Conservation (phyloP, 2,888 invertebrate genomes). For the Linnaemya tessellans region DNA sequence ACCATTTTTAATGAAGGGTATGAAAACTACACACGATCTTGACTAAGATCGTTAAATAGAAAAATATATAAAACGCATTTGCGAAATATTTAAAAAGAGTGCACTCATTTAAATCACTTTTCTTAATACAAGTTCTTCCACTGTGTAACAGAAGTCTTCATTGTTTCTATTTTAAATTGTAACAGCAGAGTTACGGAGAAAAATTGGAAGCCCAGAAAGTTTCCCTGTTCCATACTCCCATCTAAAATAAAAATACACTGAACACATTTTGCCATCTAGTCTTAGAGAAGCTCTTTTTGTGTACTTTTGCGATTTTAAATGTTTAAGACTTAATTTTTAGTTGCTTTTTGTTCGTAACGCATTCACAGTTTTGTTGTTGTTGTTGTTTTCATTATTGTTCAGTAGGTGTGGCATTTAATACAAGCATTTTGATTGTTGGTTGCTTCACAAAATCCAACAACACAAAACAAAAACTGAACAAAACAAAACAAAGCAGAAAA, state of each 20-base stretch:
- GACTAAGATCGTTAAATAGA: too few relatives aligned
- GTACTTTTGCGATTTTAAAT: slow-evolving; percentile 43
- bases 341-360: slow-evolving; percentile 8
- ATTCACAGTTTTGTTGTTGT: slow-evolving; percentile 4
- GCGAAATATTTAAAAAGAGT: too few relatives aligned
- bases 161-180: slow-evolving; percentile 64
- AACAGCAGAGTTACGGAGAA: slow-evolving; percentile 50
- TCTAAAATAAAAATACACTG: slow-evolving; percentile 3
- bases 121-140: background rate
- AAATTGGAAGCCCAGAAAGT: slow-evolving; percentile 41
- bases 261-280: slow-evolving; percentile 18
- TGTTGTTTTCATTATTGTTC: background rate
- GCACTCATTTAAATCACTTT: slow-evolving; percentile 27
- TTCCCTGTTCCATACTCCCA: background rate
- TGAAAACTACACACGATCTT: too few relatives aligned
- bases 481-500: slow-evolving; percentile 20
- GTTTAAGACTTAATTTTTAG: slow-evolving; percentile 57
- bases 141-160: slow-evolving; percentile 2
- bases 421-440: slow-evolving; percentile 65
- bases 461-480: slow-evolving; percentile 46
- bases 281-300: slow-evolving; percentile 9
- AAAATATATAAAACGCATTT: too few relatives aligned
- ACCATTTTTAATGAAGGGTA: too few relatives aligned
- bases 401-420: slow-evolving; percentile 66
- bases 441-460: slow-evolving; percentile 53